phyloP scores from a whole-genome alignment of 2,797 vertebrate species.

The Hydrocynus forskahlii region DNA sequence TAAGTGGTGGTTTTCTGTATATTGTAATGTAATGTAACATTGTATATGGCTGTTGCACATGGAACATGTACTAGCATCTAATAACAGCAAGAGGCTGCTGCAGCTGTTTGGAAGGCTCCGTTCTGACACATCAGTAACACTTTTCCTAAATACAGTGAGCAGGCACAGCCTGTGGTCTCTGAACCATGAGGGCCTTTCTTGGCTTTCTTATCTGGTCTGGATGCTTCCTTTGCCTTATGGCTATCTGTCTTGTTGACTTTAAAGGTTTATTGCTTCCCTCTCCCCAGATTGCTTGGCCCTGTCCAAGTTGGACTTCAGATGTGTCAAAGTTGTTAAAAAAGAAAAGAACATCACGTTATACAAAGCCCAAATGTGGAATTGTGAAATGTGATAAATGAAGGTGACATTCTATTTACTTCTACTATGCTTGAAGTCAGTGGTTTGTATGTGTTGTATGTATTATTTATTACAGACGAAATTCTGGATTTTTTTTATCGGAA shows the following conservation, averaged over 20 bases:
- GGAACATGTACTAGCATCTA: neutral
- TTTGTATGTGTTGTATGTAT: slow-evolving; percentile 21
- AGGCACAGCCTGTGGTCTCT: slow-evolving; percentile 27
- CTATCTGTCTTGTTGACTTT: slow-evolving; percentile 43
- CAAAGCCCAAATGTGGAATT: slow-evolving; percentile 63
- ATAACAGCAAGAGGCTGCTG: neutral
- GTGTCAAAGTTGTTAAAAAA: slow-evolving; percentile 35
- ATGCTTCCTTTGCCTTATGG: slow-evolving; percentile 28
- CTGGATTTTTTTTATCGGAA: neutral
- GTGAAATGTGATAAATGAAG: slow-evolving; percentile 58
- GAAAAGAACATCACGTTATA: slow-evolving; percentile 51
- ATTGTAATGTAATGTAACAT: too few species aligned
- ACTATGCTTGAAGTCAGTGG: slow-evolving; percentile 10
- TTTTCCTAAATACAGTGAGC: slow-evolving; percentile 32
- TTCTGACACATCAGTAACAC: neutral
- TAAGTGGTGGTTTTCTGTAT: too few species aligned
- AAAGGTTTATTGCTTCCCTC: slow-evolving; percentile 44
- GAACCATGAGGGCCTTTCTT: slow-evolving; percentile 20
- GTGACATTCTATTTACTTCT: slow-evolving; percentile 32
- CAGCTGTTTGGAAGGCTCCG: neutral
- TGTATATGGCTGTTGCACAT: neutral
- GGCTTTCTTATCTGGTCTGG: slow-evolving; percentile 33
- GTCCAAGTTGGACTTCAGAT: slow-evolving; percentile 50
- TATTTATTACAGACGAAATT: slow-evolving; percentile 33
- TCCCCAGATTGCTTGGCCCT: slow-evolving; percentile 7